Conservation (phyloP, 2,113 vertebrate species). For the Epinephelus fuscoguttatus region DNA sequence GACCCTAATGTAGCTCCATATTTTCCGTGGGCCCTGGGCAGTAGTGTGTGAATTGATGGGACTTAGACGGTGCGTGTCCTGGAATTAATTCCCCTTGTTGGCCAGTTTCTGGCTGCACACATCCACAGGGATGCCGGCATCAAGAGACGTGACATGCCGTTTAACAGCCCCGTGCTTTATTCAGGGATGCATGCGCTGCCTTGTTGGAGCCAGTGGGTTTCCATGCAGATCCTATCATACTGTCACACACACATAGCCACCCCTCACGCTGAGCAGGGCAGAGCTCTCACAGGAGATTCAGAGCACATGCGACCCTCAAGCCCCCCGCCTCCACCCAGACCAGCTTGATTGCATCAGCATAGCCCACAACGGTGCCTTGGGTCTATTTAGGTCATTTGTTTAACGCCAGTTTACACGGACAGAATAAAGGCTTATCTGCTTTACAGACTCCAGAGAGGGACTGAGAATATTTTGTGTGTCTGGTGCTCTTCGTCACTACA, state of each 20-base stretch:
- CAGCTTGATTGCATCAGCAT: conserved; percentile 30
- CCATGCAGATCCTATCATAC: conserved; percentile 7
- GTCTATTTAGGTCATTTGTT: conserved; percentile 63
- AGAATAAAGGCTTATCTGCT: conserved; percentile 44
- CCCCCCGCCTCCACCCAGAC: neutral
- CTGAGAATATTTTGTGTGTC: conserved; percentile 1
- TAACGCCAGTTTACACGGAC: conserved; percentile 36
- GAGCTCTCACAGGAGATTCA: conserved; percentile 19
- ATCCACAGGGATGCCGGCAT: conserved; percentile 48
- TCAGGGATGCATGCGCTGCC: conserved; percentile 33
- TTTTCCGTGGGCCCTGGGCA: conserved; percentile 17
- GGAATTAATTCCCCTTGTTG: conserved; percentile 62
- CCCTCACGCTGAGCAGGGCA: neutral
- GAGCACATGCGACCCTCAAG: conserved; percentile 8
- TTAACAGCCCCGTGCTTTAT: conserved; percentile 53
- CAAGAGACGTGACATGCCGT: conserved; percentile 50
- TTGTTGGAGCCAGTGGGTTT: conserved; percentile 37
- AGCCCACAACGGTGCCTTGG: conserved; percentile 7
- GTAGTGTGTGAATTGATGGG: conserved; percentile 49
- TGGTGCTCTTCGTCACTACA: conserved; percentile 15
- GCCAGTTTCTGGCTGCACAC: conserved; percentile 31
- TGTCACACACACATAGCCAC: neutral
- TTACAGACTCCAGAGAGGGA: neutral
- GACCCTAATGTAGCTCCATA: no score
- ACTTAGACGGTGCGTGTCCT: conserved; percentile 50